These are phyloP conservation scores for Oscarella lobularis DNA, from an alignment of 37 sponge, comb jelly and placozoan genomes.

Conservation along the genomic window DNA sequence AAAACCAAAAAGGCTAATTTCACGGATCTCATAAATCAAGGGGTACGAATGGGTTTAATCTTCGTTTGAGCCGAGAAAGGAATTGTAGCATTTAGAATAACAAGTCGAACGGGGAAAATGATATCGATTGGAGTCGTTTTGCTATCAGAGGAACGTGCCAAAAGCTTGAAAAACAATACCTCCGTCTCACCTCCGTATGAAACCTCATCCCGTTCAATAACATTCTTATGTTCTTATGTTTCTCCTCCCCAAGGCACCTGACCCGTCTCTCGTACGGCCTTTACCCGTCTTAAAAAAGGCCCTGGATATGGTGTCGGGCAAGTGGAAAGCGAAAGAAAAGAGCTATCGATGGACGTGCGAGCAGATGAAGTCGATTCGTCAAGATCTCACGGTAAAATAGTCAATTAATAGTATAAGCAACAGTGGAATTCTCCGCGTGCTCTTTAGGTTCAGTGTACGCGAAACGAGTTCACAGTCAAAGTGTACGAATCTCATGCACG, in stretches of 20 bases:
- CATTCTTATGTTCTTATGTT: neutral
- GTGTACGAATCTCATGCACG: conserved; percentile 97
- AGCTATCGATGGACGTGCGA: conserved; percentile 84
- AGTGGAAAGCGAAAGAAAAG: conserved; percentile 37
- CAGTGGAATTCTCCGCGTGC: neutral
- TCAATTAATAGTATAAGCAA: neutral
- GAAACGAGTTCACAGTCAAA: conserved; percentile 80
- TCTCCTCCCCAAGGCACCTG: conserved; percentile 55
- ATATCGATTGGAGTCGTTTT: conserved; percentile 28
- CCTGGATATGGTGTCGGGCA: conserved; percentile 37
- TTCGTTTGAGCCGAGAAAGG: neutral
- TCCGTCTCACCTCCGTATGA: conserved; percentile 89
- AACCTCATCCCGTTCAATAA: neutral
- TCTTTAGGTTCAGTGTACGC: conserved; percentile 65
- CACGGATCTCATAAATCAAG: neutral
- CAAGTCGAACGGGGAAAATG: conserved; percentile 28
- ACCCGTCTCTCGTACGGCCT: conserved; percentile 72
- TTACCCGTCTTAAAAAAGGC: conserved; percentile 46
- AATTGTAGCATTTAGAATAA: neutral
- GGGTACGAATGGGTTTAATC: neutral
- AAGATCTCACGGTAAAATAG: conserved; percentile 77
- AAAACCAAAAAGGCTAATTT: neutral
- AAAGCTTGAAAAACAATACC: conserved; percentile 82
- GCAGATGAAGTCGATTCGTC: conserved; percentile 95
- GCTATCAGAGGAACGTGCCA: conserved; percentile 70